Base-by-base conservation (phyloP, 2,113 vertebrate genomes). In the Nothocercus julius region DNA sequence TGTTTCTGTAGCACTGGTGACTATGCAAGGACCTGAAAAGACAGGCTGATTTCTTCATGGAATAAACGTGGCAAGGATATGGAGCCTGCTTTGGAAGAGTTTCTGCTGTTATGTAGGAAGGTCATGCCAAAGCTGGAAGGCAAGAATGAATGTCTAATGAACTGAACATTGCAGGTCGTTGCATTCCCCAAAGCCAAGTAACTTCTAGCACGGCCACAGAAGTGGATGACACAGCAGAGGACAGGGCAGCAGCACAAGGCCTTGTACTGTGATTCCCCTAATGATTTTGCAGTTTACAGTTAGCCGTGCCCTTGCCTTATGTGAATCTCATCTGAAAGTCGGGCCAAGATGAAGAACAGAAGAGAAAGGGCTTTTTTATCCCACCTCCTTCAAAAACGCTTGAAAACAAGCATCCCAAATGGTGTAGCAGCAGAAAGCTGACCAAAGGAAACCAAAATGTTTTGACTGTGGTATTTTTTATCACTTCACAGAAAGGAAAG, bases 151-250 rank as follows among this genome's bases (percentile, higher is more conserved):
- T 1, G 1, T 27, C 42, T 70, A 34, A n/a, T 24, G 34, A 59
- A 11, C 2, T 13, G 44, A 63, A 63, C 8, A 6, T 28, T 28
- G 12, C 17, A 63, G 47, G 18, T 75, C 25, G 53, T 9, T 69
- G 21, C 8, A 51, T 21, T 25, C 40, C 28, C 40, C 3, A 1
- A 83, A 61, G 54, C 11, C 28, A 1, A 0, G n/a, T n/a, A 42
- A 16, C 53, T 21, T n/a, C 24, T 1, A 0, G 11, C 13, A 5
- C 11, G 6, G 30, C 28, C 49, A 22, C 18, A 32, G 14, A 69
- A 74, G 30, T 3, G 24, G 38, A 56, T 13, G 13, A 28, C 30
- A 34, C 3, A 22, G 45, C n/a, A 67, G 24, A 25, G 38, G 32
- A 22, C 1, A 2, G 17, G 30, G 8, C 19, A 42, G 58, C 9